Evolutionary conservation across 37 sponge, comb jelly and placozoan genomes (phyloP).

Genomic region (Oopsacas minuta): DNA sequence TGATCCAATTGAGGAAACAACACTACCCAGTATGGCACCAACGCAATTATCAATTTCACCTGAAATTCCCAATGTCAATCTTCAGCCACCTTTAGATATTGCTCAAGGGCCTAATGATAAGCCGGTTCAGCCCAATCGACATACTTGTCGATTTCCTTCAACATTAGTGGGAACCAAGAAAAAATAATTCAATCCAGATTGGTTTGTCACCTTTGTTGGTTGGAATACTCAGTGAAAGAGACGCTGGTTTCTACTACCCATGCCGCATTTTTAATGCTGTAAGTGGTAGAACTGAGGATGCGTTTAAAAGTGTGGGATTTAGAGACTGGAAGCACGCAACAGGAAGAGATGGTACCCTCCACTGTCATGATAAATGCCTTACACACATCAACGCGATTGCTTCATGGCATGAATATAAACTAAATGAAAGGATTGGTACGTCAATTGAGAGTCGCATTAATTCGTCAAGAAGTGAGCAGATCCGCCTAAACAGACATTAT

Average conservation of each 20-base stretch:
- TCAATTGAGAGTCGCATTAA: neutral
- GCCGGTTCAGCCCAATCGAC: neutral
- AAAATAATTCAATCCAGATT: conserved; percentile 27
- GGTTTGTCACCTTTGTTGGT: neutral
- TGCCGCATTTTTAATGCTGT: neutral
- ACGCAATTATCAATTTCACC: neutral
- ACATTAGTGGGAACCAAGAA: neutral
- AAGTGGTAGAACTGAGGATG: neutral
- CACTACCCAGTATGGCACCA: neutral
- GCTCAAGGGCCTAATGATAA: neutral
- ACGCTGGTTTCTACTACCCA: conserved; percentile 23
- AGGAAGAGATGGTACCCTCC: neutral
- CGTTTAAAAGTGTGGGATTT: conserved; percentile 19
- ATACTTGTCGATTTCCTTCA: neutral
- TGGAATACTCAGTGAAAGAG: conserved; percentile 27
- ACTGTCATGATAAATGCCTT: neutral
- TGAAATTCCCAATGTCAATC: neutral
- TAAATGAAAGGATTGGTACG: neutral
- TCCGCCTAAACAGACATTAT: conserved; percentile 38
- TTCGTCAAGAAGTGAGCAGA: neutral
- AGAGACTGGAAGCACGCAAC: conserved; percentile 34
- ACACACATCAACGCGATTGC: neutral
- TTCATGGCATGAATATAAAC: conserved; percentile 11
- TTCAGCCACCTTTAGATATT: neutral
- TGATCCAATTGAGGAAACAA: neutral